Evolutionary conservation across 92 coral and sea anemone species (phyloP).

Genomic region (Phenganax marumi): DNA sequence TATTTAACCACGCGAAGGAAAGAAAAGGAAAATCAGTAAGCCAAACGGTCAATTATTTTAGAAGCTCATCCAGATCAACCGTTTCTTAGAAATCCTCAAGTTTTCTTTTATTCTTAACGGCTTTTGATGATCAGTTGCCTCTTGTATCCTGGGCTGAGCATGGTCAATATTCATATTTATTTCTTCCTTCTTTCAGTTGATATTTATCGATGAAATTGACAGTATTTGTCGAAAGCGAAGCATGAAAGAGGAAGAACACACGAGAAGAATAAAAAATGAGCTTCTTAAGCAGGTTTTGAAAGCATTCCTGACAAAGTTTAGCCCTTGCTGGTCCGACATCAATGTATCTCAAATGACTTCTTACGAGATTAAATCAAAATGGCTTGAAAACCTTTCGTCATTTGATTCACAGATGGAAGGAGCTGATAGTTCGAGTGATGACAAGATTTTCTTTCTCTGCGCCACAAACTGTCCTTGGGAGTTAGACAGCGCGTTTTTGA

Average conservation of each 20-base stretch:
- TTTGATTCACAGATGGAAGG: slow-evolving; percentile 85
- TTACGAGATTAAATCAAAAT: neutral
- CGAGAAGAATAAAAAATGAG: slow-evolving; percentile 91
- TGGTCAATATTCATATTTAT: neutral
- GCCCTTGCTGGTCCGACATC: neutral
- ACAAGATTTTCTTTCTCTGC: slow-evolving; percentile 81
- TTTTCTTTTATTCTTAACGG: too few relatives aligned
- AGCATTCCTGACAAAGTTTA: neutral
- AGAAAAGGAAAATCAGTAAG: slow-evolving; percentile 91
- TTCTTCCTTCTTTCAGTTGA: slow-evolving; percentile 61
- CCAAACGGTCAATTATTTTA: neutral
- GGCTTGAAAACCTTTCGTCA: neutral
- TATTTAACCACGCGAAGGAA: slow-evolving; percentile 78
- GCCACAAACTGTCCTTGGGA: slow-evolving; percentile 99
- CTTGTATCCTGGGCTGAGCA: too few relatives aligned
- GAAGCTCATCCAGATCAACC: too few relatives aligned
- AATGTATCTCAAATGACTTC: neutral
- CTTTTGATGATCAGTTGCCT: too few relatives aligned
- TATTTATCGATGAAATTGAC: slow-evolving; percentile 96
- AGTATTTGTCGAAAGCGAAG: slow-evolving; percentile 90
- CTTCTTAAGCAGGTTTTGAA: slow-evolving; percentile 77
- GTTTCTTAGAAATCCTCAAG: too few relatives aligned
- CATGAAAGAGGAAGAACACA: slow-evolving; percentile 85
- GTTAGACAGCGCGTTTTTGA: slow-evolving; percentile 87
- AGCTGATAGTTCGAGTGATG: slow-evolving; percentile 59